Evolutionary conservation across 2,797 vertebrate species (phyloP), one percentile per base, ranked within the genome.

Genomic region (Saxicola maurus): DNA sequence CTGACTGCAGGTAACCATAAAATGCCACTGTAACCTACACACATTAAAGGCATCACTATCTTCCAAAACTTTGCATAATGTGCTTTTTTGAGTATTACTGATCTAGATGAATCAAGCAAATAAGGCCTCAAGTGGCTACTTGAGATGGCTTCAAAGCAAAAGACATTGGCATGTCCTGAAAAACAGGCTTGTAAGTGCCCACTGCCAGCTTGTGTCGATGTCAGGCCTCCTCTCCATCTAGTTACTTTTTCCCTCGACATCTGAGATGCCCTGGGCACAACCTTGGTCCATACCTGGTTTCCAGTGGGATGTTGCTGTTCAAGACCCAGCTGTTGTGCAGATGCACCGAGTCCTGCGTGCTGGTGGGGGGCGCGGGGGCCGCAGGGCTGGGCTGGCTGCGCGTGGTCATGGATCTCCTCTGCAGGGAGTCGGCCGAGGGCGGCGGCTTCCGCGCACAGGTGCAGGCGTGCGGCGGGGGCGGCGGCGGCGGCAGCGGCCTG

Each of bases 241-340:
- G 3, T 6, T 9, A 4, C 9, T 5, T 7, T 9, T 15, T 1
- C 33, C 13, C 38, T 10, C 3, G 1, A 5, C 7, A 7, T 3
- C 18, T 4, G 21, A n/a, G 53, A 2, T 7, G 4, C 0, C 7
- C 17, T 3, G 73, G 2, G 11, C 12, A 8, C 25, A 20, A 4
- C 7, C 20, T 14, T 7, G 59, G 11, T 33, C 82, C 89, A 57
- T 97, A 99, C 99, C 99, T 99, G 97, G 99, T 99, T 96, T 99
- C 99, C 94, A 99, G 95, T 0, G 99, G 99, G 60, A 99, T 99
- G 98, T 99, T 99, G 97, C 99, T 99, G 97, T 99, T 99, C 89
- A 99, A 96, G 86, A 99, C 99, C 99, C 99, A 99, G 97, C 98
- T 99, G 98, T 99, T 99, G 89, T 99, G 99, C 75, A 99, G 98